Percentiles rank a stretch among this genome's conserved stretches.
phyloP scores from a whole-genome alignment of 2,888 invertebrate genomes.

The Rotaria socialis region DNA sequence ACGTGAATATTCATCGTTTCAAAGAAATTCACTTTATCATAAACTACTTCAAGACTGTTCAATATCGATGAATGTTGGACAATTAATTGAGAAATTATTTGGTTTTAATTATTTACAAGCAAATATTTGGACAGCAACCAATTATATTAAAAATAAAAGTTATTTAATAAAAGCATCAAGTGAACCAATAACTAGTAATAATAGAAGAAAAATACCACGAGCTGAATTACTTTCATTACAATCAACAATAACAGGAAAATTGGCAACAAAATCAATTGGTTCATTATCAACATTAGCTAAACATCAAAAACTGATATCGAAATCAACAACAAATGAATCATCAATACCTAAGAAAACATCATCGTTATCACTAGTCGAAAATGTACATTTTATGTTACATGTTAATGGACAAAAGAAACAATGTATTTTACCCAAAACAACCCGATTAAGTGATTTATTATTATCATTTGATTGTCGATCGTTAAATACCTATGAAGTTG shows the following conservation, averaged over 20 bases:
- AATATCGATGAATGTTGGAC: constrained; percentile 25
- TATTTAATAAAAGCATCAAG: background rate
- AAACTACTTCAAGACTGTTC: background rate
- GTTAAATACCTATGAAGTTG: background rate
- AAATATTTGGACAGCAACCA: constrained; percentile 11
- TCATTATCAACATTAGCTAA: background rate
- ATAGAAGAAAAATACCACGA: background rate
- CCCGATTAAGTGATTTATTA: constrained; percentile 13
- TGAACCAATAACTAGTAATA: background rate
- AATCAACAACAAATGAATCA: background rate
- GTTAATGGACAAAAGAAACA: background rate
- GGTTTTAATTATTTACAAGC: constrained; percentile 37
- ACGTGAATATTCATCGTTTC: background rate
- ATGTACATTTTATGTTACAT: constrained; percentile 18
- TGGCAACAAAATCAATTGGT: background rate
- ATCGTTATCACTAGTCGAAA: background rate
- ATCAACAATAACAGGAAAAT: background rate
- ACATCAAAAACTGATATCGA: background rate
- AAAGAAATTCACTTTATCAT: background rate
- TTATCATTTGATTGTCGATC: constrained; percentile 36
- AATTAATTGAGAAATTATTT: constrained; percentile 33
- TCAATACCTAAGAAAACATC: background rate
- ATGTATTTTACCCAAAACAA: constrained; percentile 6
- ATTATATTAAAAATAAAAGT: constrained; percentile 18
- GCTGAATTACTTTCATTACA: background rate